phyloP scores from a whole-genome alignment of 2,797 vertebrate species.

The Champsocephalus esox region DNA sequence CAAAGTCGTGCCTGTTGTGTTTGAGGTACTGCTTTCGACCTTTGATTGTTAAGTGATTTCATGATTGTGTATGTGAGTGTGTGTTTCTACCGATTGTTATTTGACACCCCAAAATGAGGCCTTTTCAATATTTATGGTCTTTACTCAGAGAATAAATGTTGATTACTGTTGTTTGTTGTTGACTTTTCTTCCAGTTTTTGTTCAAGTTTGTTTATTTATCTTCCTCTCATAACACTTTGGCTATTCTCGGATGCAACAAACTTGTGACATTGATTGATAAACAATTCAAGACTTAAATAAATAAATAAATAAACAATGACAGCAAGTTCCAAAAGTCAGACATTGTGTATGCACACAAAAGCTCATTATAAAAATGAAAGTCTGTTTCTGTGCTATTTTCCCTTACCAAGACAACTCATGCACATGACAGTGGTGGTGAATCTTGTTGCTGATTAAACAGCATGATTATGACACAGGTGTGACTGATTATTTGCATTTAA shows the following conservation, averaged over 20 bases:
- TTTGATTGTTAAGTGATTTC: slow-evolving; percentile 15
- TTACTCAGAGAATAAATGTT: neutral
- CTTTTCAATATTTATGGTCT: slow-evolving; percentile 1
- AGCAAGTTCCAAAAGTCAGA: slow-evolving; percentile 20
- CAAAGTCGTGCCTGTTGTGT: neutral
- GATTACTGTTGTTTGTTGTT: neutral
- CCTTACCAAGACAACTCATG: neutral
- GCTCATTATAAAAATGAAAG: too few species aligned
- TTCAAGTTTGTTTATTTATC: neutral
- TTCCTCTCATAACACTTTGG: neutral
- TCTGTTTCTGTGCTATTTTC: neutral
- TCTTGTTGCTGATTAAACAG: neutral
- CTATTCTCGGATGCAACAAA: neutral
- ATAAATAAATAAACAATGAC: slow-evolving; percentile 28
- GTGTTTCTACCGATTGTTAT: neutral
- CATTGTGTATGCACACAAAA: neutral
- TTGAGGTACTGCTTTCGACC: neutral
- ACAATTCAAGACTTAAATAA: neutral
- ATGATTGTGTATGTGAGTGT: neutral
- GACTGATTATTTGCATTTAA: neutral
- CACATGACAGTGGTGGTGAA: neutral
- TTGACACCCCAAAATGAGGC: neutral
- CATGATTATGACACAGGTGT: slow-evolving; percentile 1
- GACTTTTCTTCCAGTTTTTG: neutral
- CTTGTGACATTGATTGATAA: neutral